phyloP scores from a whole-genome alignment of 30 jellyfish, hydroid and myxozoan genomes.

The Sanderia malayensis region DNA sequence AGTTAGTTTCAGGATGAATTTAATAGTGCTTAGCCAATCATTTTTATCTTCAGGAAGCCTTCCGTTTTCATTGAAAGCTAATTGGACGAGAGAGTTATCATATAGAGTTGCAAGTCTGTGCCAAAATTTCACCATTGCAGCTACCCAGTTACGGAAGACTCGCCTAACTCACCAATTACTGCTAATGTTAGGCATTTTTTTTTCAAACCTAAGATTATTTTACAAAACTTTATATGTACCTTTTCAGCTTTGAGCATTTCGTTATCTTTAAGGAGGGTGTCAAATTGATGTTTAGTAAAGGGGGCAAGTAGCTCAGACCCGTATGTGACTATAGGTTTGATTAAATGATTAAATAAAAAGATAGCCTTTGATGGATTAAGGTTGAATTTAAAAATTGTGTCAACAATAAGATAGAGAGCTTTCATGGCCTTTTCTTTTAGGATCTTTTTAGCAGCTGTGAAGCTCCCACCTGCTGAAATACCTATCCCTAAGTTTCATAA shows the following conservation, averaged over 20 bases:
- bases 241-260: not conserved
- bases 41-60: constrained; percentile 19
- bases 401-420: constrained; percentile 6
- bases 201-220: not conserved
- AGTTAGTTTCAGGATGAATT: constrained; percentile 12
- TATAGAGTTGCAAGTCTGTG: constrained; percentile 25
- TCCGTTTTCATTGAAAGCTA: not conserved
- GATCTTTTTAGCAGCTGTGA: not conserved
- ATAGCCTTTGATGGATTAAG: not conserved
- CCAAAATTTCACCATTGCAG: constrained; percentile 27
- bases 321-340: constrained; percentile 15
- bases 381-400: constrained; percentile 16
- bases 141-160: constrained; percentile 22
- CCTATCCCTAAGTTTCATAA: constrained; percentile 38
- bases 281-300: constrained; percentile 5
- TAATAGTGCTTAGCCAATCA: not conserved
- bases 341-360: not conserved
- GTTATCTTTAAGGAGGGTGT: not conserved
- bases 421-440: constrained; percentile 14
- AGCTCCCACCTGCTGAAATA: constrained; percentile 10
- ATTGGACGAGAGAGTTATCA: constrained; percentile 9
- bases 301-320: constrained; percentile 11
- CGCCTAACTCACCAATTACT: constrained; percentile 30
- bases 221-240: constrained; percentile 6
- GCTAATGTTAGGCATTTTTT: constrained; percentile 7